Evolutionary conservation across 2,888 invertebrate species (phyloP), one percentile per base, ranked within the genome.

Genomic region (Lucinisca nassula): DNA sequence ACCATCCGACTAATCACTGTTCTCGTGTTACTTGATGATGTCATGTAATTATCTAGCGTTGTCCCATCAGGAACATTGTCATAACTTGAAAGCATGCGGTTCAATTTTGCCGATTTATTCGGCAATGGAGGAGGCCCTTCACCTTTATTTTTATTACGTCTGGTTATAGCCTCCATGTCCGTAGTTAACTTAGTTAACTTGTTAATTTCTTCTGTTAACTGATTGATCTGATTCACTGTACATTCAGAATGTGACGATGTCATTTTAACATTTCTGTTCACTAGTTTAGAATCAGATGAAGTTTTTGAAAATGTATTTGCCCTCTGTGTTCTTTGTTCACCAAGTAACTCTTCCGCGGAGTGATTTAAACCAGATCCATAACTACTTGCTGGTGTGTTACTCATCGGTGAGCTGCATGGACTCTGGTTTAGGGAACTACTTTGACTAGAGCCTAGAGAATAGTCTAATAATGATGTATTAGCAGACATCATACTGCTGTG

Each of bases 351-450:
- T 75, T 95, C 95, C 1, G 94, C 91, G n/a, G 98, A 98, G 93
- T 98, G 98, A 96, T 98, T 98, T 93, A 98, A 97, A 96, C 98
- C 98, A 0, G 98, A 98, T 96, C 98, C 98, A 93, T 98, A 97
- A 92, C 98, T 98, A 79, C 98, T 98, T 81, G 98, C 98, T 93
- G 98, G 95, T 12, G 95, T 95, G 58, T 90, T 91, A 89, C 93
- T 94, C 24, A 93, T 85, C 3, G 95, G 94, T 32, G 94, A 92
- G 30, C 84, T 83, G 80, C 90, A 90, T 40, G 74, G 82, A 10
- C 90, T 87, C 55, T 85, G 90, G 55, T 89, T 90, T 70, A 85
- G 81, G 55, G 87, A 79, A 61, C 89, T 90, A 58, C 89, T 91
- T 24, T 88, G 85, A 84, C 87, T 85, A n/a, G 92, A 92, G 55